Conservation (phyloP, 2,888 invertebrate species). For the Mythimna ferrago region DNA sequence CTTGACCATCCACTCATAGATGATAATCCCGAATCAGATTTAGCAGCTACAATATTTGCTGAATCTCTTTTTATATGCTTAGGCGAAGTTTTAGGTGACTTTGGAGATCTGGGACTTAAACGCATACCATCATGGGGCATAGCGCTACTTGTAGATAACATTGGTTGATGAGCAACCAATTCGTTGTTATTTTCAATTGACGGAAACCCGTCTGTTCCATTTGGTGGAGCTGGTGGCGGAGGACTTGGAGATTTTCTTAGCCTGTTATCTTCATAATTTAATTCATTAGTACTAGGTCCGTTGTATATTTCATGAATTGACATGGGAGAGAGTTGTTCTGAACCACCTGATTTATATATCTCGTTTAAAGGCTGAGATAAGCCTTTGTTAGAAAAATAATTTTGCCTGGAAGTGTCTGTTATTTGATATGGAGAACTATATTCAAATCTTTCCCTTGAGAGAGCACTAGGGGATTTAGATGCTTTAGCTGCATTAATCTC, state of each 20-base stretch:
- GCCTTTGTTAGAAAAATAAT: constrained; percentile 82
- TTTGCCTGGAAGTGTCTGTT: constrained; percentile 79
- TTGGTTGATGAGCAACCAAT: constrained; percentile 74
- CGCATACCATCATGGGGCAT: constrained; percentile 87
- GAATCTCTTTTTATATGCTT: constrained; percentile 92
- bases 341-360: constrained; percentile 84
- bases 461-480: constrained; percentile 87
- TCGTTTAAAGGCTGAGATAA: constrained; percentile 86
- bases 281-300: constrained; percentile 86
- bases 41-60: constrained; percentile 93
- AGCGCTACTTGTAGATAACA: constrained; percentile 78
- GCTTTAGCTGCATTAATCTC: constrained; percentile 90
- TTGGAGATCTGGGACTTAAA: constrained; percentile 93
- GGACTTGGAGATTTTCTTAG: constrained; percentile 92
- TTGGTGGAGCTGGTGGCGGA: constrained; percentile 95
- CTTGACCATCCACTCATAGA: constrained; percentile 97
- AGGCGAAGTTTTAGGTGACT: constrained; percentile 93
- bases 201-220: constrained; percentile 89
- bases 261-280: constrained; percentile 88
- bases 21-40: constrained; percentile 96
- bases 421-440: constrained; percentile 90
- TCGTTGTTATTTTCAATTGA: constrained; percentile 82
- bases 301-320: constrained; percentile 92
- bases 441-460: constrained; percentile 91
- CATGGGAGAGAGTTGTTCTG: constrained; percentile 91